These are phyloP conservation scores for Melolontha melolontha DNA, from an alignment of 2,888 invertebrate species.

Conservation along the genomic window DNA sequence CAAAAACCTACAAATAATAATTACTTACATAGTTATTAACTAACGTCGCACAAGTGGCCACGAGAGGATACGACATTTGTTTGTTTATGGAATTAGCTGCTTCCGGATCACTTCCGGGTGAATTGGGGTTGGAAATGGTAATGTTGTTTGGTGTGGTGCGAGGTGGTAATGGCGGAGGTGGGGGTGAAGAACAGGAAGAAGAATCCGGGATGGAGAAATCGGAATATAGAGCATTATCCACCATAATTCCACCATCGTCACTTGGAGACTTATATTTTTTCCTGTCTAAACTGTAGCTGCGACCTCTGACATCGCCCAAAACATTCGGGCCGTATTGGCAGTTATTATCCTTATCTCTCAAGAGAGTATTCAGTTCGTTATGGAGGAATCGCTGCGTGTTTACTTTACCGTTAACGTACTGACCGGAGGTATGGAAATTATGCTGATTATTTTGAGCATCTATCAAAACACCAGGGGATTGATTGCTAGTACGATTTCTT, in stretches of 20 bases:
- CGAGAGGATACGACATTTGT: constrained; percentile 75
- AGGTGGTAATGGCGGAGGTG: constrained; percentile 72
- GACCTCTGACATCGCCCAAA: constrained; percentile 43
- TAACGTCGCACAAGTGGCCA: constrained; percentile 68
- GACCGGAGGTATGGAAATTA: constrained; percentile 27
- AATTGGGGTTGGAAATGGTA: constrained; percentile 54
- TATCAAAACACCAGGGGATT: constrained; percentile 9
- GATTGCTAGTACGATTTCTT: constrained; percentile 61
- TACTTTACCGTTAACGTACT: constrained; percentile 57
- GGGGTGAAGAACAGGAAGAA: constrained; percentile 60
- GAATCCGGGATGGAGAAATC: constrained; percentile 24
- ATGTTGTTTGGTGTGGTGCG: constrained; percentile 53
- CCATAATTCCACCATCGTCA: constrained; percentile 55
- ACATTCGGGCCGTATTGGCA: constrained; percentile 30
- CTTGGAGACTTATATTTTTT: constrained; percentile 49
- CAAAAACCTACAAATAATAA: constrained; percentile 43
- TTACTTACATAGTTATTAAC: constrained; percentile 68
- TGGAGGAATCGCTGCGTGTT: constrained; percentile 53
- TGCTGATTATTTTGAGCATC: constrained; percentile 48
- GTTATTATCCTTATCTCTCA: constrained; percentile 43
- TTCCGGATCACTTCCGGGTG: constrained; percentile 63
- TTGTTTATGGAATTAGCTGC: constrained; percentile 73
- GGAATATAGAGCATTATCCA: constrained; percentile 55
- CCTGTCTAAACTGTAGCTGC: constrained; percentile 48
- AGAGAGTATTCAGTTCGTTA: constrained; percentile 58